phyloP scores from a whole-genome alignment of 2,888 invertebrate genomes.

The Oegoconia quadripuncta region DNA sequence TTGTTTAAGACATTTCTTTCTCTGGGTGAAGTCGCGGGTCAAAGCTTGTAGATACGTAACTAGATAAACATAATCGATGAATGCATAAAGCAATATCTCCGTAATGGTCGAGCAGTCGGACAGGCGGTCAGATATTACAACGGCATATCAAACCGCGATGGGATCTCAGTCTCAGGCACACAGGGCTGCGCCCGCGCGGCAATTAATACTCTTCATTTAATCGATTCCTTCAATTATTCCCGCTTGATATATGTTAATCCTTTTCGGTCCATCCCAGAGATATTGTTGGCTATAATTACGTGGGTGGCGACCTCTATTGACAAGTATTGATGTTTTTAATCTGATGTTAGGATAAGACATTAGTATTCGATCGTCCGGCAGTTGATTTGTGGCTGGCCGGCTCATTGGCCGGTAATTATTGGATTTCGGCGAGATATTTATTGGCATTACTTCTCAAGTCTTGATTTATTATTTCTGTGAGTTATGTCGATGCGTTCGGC shows the following conservation, averaged over 20 bases:
- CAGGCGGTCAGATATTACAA: constrained; percentile 37
- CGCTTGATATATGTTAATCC: constrained; percentile 76
- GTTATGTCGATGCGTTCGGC: constrained; percentile 58
- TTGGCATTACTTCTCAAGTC: constrained; percentile 69
- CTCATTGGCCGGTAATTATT: constrained; percentile 76
- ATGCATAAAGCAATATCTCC: too few relatives aligned
- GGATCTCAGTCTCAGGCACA: too few relatives aligned
- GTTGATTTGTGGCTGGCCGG: constrained; percentile 72
- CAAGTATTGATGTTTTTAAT: constrained; percentile 79
- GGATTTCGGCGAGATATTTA: constrained; percentile 75
- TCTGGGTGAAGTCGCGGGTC: too few relatives aligned
- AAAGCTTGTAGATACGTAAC: too few relatives aligned
- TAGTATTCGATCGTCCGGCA: constrained; percentile 67
- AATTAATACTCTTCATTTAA: constrained; percentile 78
- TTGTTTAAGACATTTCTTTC: too few relatives aligned
- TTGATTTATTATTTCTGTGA: constrained; percentile 69
- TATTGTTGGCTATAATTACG: constrained; percentile 77
- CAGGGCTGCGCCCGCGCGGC: constrained; percentile 65
- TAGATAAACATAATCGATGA: too few relatives aligned
- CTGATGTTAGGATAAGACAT: constrained; percentile 78
- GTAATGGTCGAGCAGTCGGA: neutral
- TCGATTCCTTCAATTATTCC: constrained; percentile 78
- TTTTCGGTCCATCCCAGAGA: constrained; percentile 68
- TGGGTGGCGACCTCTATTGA: constrained; percentile 77
- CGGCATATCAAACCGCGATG: constrained; percentile 47